Evolutionary conservation across 2,113 vertebrate genomes (phyloP), one percentile per base, ranked within the genome.

Genomic region (Orientallactaga bullata): DNA sequence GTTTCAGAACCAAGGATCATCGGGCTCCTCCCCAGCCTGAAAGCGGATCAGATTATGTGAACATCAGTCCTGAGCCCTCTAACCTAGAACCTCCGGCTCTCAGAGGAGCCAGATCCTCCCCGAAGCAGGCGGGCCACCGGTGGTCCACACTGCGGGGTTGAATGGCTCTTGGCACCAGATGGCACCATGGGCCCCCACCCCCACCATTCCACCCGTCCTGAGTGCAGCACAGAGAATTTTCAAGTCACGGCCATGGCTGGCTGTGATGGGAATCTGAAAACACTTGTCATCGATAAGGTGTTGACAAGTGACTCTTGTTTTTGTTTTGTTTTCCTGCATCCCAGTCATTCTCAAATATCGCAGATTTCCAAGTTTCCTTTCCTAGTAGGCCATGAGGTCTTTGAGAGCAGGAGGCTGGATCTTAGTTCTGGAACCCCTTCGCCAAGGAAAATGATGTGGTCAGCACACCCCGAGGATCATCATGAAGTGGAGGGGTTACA

Each of bases 101-200:
- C 63, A 26, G 76, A 85, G 73, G 55, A 90, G 76, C 39, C 84
- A 81, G 68, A 80, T 39, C 51, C 61, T 92, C 66, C 60, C 73
- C 15, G 71, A 89, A 85, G 84, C 85, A 72, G 3, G 10, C 15
- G 47, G 87, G 61, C 24, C 32, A 4, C 60, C 60, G 26, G 12
- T 65, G 35, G n/a, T 51, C 60, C 35, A n/a, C 3, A 2, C 4
- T 3, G 39, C 55, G 23, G 18, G 66, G 77, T 35, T 17, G n/a
- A 60, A 2, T 55, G 47, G 35, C 60, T 88, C 26, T 42, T 30
- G 37, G 74, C 80, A 26, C 47, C 39, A 32, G 78, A 26, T 8
- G 24, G 35, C 24, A 30, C 9, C 15, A 4, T 0, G 0, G 60
- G 5, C 9, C 87, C 47, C n/a, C 5, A 8, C 17, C 28, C 8